A percentile compares a stretch with the other conserved stretches of the same genome.
phyloP scores from a whole-genome alignment of 2,888 invertebrate species.

The Agrotis segetum region DNA sequence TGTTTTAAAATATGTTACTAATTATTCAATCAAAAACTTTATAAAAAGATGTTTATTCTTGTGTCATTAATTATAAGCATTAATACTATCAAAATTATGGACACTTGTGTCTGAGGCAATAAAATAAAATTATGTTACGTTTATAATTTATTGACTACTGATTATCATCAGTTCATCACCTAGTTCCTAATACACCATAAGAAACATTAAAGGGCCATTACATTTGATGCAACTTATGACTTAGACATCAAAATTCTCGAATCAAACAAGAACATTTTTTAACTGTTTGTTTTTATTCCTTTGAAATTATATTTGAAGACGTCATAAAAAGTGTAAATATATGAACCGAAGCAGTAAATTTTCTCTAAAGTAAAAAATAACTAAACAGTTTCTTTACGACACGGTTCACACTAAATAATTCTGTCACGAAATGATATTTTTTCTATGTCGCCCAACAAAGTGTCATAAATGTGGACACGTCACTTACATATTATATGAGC shows the following conservation, averaged over 20 bases:
- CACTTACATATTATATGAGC: slow-evolving; percentile 85
- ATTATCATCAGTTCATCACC: slow-evolving; percentile 15
- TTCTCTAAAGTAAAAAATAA: slow-evolving; percentile 62
- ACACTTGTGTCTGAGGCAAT: no score
- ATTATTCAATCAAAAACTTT: neutral
- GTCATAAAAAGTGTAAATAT: slow-evolving; percentile 64
- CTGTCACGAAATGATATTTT: slow-evolving; percentile 74
- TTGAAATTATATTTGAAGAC: slow-evolving; percentile 59
- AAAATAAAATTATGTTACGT: slow-evolving; percentile 18
- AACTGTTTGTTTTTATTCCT: slow-evolving; percentile 49
- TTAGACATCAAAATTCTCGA: slow-evolving; percentile 43
- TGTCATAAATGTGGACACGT: slow-evolving; percentile 84
- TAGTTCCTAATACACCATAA: slow-evolving; percentile 30
- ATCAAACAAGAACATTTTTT: slow-evolving; percentile 46
- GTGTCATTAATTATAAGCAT: no score
- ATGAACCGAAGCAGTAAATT: slow-evolving; percentile 60
- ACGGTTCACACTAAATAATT: slow-evolving; percentile 75
- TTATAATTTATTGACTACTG: slow-evolving; percentile 17
- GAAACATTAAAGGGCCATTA: slow-evolving; percentile 43
- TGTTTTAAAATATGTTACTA: neutral
- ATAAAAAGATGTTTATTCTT: slow-evolving; percentile 7
- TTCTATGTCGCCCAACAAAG: slow-evolving; percentile 78
- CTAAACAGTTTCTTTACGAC: slow-evolving; percentile 69
- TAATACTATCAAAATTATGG: no score
- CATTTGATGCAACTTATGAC: slow-evolving; percentile 28